Percentiles rank a stretch among this genome's conserved stretches.
phyloP scores from a whole-genome alignment of 2,113 vertebrate species.

The Tinamus guttatus region DNA sequence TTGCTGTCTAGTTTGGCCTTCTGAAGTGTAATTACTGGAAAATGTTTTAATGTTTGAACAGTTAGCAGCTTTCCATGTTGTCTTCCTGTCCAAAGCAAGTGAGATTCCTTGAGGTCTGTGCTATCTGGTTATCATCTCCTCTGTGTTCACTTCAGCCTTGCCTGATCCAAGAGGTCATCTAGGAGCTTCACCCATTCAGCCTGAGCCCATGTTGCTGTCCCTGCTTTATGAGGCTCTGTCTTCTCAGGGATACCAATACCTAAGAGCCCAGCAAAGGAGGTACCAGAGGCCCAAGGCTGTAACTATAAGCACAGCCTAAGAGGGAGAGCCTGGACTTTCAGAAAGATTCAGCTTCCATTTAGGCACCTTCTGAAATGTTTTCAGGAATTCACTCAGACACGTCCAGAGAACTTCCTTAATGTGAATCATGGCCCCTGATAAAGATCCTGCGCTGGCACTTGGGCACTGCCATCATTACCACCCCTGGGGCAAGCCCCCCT shows the following conservation, averaged over 20 bases:
- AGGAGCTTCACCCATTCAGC: neutral
- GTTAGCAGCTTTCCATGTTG: neutral
- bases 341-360: conserved; percentile 31
- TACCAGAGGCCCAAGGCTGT: conserved; percentile 13
- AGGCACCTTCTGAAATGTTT: conserved; percentile 57
- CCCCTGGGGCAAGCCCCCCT: neutral
- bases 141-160: neutral
- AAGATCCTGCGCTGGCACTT: accelerated
- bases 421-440: accelerated
- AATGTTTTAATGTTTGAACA: neutral
- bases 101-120: neutral
- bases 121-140: neutral
- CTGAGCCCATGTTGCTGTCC: neutral
- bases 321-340: conserved; percentile 16
- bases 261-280: neutral
- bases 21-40: neutral
- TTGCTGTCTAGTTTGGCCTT: neutral
- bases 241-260: neutral
- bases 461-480: neutral
- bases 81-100: neutral
- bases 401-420: neutral
- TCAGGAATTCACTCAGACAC: conserved; percentile 2
- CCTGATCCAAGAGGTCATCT: neutral
- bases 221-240: neutral
- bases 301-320: conserved; percentile 21